Base-by-base conservation (phyloP, 2,888 invertebrate species). In the Coleophora deauratella region DNA sequence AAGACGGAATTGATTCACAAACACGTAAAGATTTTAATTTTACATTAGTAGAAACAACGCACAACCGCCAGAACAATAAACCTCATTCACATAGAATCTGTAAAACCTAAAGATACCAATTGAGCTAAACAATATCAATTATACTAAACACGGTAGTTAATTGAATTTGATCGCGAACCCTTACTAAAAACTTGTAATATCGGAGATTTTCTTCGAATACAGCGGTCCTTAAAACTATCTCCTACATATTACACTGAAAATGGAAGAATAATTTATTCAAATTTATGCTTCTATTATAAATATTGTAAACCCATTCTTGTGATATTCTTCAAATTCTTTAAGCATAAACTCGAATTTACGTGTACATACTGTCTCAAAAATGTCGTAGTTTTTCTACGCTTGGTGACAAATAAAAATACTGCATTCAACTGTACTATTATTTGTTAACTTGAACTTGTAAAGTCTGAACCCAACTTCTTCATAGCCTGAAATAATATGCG, bases 1-100 rank as follows among this genome's bases (percentile, higher is more conserved):
- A 30, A 72, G 76, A 81, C 75, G 76, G 77, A 76, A 69, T 72
- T 59, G 72, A 72, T 63, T 69, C 66, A 62, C 65, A 68, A 66
- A 62, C 61, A 53, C 51, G 59, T 62, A 62, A 62, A 51, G 52
- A 60, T 68, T 63, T 62, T 47, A 63, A 62, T 69, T 61, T 64
- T n/a, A n/a, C n/a, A n/a, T n/a, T n/a, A n/a, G n/a, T n/a, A n/a
- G 64, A 56, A 71, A 66, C 54, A 73, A 72, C 68, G 65, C 81
- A 82, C 82, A 81, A 82, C 81, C 80, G 60, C 65, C 56, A 64
- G 63, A 59, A 57, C 52, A 70, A 64, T 62, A 52, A 67, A 64
- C 62, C 55, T 62, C 48, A 59, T 57, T 60, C 52, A 62, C 54
- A 66, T 71, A 72, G 43, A 70, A 71, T 76, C 70, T 72, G 64